Conservation (phyloP, 2,113 vertebrate species). For the Melanotaenia duboulayi region DNA sequence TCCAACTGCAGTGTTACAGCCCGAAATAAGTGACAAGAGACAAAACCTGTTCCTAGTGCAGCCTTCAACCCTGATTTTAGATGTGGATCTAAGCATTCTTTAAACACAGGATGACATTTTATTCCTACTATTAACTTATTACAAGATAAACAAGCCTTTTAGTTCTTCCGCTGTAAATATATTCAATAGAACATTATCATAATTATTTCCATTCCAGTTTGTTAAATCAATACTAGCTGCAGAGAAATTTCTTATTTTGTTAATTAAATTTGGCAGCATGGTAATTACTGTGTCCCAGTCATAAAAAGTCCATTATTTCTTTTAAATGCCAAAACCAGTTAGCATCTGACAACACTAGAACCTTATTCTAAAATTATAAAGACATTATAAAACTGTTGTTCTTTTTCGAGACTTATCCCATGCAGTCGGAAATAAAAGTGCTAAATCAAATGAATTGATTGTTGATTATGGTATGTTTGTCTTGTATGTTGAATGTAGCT, state of each 20-base stretch:
- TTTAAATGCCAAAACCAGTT: neutral
- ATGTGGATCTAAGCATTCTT: neutral
- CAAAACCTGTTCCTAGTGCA: neutral
- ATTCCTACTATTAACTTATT: neutral
- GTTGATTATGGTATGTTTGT: neutral
- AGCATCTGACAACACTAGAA: neutral
- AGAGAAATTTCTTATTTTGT: conserved; percentile 8
- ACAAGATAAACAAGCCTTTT: neutral
- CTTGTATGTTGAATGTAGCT: neutral
- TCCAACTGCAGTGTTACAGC: conserved; percentile 25
- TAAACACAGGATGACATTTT: neutral
- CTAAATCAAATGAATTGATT: neutral
- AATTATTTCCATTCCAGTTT: conserved; percentile 25
- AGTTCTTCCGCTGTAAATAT: neutral
- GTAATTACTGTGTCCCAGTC: conserved; percentile 16
- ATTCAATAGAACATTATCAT: neutral
- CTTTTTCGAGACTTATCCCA: too few species aligned
- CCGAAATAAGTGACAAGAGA: conserved; percentile 10
- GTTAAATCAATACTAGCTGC: conserved; percentile 11
- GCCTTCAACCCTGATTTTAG: conserved; percentile 12
- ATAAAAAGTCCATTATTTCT: conserved; percentile 14
- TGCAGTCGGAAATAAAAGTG: too few species aligned
- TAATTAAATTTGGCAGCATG: conserved; percentile 6
- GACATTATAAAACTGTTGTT: too few species aligned
- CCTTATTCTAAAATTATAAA: neutral